Conservation (phyloP, 2,113 vertebrate genomes). For the Semnornis frantzii region DNA sequence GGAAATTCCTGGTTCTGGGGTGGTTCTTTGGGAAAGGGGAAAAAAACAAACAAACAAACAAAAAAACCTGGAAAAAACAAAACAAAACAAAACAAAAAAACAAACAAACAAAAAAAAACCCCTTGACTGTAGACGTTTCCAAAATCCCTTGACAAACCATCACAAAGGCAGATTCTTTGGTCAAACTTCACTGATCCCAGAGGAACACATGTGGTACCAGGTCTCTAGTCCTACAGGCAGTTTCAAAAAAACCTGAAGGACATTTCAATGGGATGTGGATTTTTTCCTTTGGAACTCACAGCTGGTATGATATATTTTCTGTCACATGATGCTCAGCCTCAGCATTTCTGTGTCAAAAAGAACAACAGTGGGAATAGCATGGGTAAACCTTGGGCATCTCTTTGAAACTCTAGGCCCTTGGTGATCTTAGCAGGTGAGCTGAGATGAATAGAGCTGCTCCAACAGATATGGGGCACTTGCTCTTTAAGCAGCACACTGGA, state of each 20-base stretch:
- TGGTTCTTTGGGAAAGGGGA: no score
- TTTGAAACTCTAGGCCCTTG: slow-evolving; percentile 57
- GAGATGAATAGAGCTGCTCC: slow-evolving; percentile 33
- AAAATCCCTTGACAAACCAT: background rate
- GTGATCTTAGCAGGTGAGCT: slow-evolving; percentile 69
- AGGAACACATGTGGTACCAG: background rate
- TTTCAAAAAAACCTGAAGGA: background rate
- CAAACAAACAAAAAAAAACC: no score
- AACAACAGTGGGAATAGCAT: background rate
- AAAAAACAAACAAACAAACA: no score
- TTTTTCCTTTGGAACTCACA: background rate
- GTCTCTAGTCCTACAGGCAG: background rate
- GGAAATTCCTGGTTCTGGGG: background rate
- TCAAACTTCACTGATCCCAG: background rate
- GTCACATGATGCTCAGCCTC: background rate
- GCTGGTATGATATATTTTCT: background rate
- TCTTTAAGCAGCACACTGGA: background rate
- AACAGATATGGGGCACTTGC: background rate
- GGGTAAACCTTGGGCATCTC: slow-evolving; percentile 10
- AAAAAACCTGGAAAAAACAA: no score
- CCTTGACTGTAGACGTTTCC: background rate
- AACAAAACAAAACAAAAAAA: no score
- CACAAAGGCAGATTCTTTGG: background rate
- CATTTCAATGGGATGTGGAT: background rate
- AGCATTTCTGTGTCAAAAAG: background rate